Evolutionary conservation across 2,113 vertebrate species (phyloP).

Genomic region (Protobothrops flavoviridis): DNA sequence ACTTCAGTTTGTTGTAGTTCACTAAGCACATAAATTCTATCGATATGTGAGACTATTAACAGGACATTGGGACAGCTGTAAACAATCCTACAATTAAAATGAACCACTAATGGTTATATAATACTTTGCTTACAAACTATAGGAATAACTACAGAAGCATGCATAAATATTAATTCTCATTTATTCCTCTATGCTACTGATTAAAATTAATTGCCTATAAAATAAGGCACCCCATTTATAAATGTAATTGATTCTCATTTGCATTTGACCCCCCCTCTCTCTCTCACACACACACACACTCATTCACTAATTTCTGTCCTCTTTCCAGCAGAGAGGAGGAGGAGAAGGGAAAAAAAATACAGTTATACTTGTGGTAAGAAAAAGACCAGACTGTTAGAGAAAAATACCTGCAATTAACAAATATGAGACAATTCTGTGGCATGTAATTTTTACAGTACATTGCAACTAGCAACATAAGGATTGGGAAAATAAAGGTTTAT

Average conservation of each 20-base stretch:
- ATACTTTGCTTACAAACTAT: neutral
- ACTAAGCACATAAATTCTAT: neutral
- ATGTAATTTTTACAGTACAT: constrained; percentile 34
- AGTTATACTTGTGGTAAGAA: constrained; percentile 14
- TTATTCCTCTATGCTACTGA: neutral
- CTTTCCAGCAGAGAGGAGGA: neutral
- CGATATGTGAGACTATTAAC: neutral
- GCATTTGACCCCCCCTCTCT: neutral
- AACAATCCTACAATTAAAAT: neutral
- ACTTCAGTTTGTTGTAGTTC: neutral
- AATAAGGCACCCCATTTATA: neutral
- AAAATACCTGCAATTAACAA: neutral
- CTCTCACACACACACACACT: too few relatives aligned
- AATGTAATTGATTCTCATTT: neutral
- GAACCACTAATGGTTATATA: neutral
- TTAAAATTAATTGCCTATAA: neutral
- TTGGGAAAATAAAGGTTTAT: neutral
- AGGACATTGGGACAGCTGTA: neutral
- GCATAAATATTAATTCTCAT: neutral
- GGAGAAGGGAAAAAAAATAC: neutral
- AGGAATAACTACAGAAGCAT: neutral
- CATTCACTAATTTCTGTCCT: neutral
- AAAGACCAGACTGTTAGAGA: neutral
- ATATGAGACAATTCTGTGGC: constrained; percentile 32
- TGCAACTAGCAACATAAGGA: constrained; percentile 2